Evolutionary conservation across 2,113 vertebrate genomes (phyloP).

Genomic region (Nothocercus nigrocapillus): DNA sequence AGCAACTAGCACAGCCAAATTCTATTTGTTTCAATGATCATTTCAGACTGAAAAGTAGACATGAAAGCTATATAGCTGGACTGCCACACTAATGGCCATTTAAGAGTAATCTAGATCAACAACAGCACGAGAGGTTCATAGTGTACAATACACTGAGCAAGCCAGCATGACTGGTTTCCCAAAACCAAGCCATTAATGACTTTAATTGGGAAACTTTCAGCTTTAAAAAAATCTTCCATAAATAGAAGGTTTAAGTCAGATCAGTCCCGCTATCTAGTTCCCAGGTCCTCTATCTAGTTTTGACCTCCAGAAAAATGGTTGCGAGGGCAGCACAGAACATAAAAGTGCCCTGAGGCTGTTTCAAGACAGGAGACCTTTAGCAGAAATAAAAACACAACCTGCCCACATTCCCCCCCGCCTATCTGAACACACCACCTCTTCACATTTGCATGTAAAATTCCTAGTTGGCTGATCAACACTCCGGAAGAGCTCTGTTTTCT

Average conservation of each 20-base stretch:
- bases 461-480: background rate
- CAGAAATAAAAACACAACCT: background rate
- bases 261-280: background rate
- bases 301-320: background rate
- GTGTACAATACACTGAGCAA: background rate
- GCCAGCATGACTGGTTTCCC: background rate
- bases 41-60: background rate
- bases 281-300: background rate
- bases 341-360: background rate
- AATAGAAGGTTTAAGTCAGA: background rate
- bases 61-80: background rate
- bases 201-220: background rate
- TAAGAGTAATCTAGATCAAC: background rate
- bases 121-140: background rate
- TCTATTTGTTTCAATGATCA: background rate
- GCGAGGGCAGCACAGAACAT: background rate
- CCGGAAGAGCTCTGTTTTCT: background rate
- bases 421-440: background rate
- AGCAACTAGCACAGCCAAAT: conserved; percentile 9
- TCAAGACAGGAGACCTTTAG: background rate
- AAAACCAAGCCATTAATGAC: background rate
- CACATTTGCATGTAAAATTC: background rate
- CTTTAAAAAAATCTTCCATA: background rate
- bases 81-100: background rate
- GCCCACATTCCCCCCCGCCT: background rate